Evolutionary conservation across 2,113 vertebrate species (phyloP).

Genomic region (Crotalus tigris): DNA sequence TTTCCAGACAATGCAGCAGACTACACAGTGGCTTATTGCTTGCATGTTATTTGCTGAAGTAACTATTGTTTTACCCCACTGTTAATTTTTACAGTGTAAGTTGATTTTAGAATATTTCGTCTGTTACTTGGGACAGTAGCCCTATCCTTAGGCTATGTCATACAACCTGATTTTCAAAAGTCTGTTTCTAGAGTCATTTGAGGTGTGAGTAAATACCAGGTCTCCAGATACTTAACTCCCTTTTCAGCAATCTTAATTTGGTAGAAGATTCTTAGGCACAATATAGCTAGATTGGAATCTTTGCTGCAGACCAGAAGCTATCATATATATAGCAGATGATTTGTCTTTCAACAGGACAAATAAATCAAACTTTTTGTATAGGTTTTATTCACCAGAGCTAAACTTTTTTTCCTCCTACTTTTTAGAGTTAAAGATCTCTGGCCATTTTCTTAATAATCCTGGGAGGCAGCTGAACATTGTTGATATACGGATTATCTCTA

Average conservation of each 20-base stretch:
- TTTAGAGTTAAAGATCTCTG: background rate
- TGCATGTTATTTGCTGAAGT: no score
- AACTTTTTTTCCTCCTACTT: background rate
- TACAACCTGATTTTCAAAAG: background rate
- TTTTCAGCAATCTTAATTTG: background rate
- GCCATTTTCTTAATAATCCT: background rate
- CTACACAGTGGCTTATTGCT: no score
- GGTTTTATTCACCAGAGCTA: background rate
- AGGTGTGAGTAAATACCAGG: background rate
- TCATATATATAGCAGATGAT: background rate
- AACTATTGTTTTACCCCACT: no score
- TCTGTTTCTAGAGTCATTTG: background rate
- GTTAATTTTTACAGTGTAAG: no score
- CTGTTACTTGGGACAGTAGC: background rate
- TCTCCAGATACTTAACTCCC: background rate
- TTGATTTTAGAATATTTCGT: background rate
- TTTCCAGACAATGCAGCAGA: no score
- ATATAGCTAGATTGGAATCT: background rate
- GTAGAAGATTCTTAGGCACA: background rate
- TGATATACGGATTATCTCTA: background rate
- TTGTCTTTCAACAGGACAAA: background rate
- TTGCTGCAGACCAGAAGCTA: background rate
- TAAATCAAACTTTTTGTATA: background rate
- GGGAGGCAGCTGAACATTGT: background rate
- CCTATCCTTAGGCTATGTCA: background rate